A percentile compares a stretch with the other conserved stretches of the same genome.
Evolutionary conservation across 2,797 vertebrate genomes (phyloP).

Genomic region (Antennarius maculatus): DNA sequence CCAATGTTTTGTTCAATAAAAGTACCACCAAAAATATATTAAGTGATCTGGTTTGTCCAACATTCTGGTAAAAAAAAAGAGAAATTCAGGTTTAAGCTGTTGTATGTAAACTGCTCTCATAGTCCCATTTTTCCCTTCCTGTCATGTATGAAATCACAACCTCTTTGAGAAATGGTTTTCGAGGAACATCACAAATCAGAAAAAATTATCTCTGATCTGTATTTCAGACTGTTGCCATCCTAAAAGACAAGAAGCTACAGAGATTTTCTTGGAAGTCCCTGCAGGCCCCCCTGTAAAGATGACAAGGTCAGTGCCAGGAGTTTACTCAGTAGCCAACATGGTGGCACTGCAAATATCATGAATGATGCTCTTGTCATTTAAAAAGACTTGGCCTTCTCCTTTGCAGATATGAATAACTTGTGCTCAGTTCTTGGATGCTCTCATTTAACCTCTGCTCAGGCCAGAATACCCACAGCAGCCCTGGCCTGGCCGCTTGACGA

Average conservation of each 20-base stretch:
- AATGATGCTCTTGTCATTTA: slow-evolving; percentile 66
- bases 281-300: slow-evolving; percentile 28
- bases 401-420: slow-evolving; percentile 57
- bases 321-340: slow-evolving; percentile 47
- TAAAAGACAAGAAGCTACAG: slow-evolving; percentile 39
- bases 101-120: not conserved
- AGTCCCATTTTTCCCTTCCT: not conserved
- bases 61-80: too few species aligned
- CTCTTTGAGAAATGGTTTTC: not conserved
- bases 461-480: slow-evolving; percentile 14
- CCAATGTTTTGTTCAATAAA: too few species aligned
- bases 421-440: slow-evolving; percentile 26
- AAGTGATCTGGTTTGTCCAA: too few species aligned
- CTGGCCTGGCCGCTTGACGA: not conserved
- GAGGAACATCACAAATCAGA: not conserved
- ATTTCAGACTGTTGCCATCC: not conserved
- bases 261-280: slow-evolving; percentile 39
- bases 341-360: slow-evolving; percentile 57
- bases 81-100: not conserved
- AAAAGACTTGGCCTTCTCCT: slow-evolving; percentile 46
- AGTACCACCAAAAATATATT: too few species aligned
- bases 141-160: not conserved
- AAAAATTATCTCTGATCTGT: not conserved
- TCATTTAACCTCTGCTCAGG: slow-evolving; percentile 34
- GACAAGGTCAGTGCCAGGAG: slow-evolving; percentile 35